These are phyloP conservation scores for Callosobruchus maculatus DNA, from an alignment of 2,888 invertebrate genomes.

Conservation along the genomic window DNA sequence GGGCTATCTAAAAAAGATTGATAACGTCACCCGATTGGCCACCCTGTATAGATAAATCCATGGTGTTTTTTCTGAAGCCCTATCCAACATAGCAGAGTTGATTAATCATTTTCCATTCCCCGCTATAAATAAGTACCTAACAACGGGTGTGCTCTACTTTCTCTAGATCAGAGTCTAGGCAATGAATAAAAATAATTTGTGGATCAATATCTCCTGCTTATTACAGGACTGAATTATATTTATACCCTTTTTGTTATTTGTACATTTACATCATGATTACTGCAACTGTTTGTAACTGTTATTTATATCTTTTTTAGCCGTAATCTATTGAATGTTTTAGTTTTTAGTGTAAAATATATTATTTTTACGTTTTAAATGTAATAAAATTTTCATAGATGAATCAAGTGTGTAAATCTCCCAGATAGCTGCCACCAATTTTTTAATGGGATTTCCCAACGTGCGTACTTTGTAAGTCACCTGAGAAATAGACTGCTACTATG, in stretches of 20 bases:
- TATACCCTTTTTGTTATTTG: not conserved
- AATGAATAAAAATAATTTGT: not conserved
- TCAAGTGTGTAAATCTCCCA: not conserved
- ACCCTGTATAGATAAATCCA: no score
- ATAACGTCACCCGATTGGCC: no score
- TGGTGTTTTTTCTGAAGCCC: no score
- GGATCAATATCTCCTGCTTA: not conserved
- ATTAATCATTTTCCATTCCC: no score
- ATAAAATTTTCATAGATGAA: not conserved
- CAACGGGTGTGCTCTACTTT: not conserved
- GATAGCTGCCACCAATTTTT: no score
- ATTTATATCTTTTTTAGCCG: not conserved
- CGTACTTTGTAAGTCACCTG: no score
- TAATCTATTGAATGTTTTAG: not conserved
- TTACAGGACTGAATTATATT: not conserved
- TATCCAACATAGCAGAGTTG: no score
- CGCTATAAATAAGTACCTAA: not conserved
- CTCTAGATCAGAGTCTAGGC: no score
- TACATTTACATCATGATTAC: not conserved
- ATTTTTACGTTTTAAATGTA: not conserved
- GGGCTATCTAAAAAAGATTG: no score
- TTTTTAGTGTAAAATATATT: not conserved
- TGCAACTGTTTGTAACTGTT: not conserved
- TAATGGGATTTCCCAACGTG: no score
- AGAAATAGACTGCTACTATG: no score